Conservation (phyloP, 2,797 vertebrate genomes). For the Sebastes hubbsi region DNA sequence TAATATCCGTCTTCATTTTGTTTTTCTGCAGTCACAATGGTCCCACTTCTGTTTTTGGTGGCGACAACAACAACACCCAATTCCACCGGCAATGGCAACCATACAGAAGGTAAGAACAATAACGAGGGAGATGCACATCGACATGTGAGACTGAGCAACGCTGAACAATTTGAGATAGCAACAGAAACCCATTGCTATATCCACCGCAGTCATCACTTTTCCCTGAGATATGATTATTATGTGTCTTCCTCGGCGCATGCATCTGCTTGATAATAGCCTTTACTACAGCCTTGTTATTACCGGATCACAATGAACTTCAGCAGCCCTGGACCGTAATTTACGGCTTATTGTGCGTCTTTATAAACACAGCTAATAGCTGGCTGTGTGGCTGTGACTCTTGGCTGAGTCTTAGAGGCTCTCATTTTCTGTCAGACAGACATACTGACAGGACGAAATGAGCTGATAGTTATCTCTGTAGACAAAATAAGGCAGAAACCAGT, state of each 20-base stretch:
- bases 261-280: slow-evolving; percentile 58
- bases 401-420: slow-evolving; percentile 30
- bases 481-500: slow-evolving; percentile 59
- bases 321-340: slow-evolving; percentile 60
- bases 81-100: slow-evolving; percentile 53
- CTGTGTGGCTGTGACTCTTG: slow-evolving; percentile 30
- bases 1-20: slow-evolving; percentile 70
- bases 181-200: slow-evolving; percentile 5
- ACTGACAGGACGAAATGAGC: slow-evolving; percentile 22
- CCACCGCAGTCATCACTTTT: slow-evolving; percentile 41
- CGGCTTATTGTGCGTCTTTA: slow-evolving; percentile 49
- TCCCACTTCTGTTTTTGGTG: slow-evolving; percentile 80
- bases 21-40: slow-evolving; percentile 82
- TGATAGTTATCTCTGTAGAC: slow-evolving; percentile 61
- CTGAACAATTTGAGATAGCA: not conserved
- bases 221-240: slow-evolving; percentile 48
- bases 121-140: not conserved
- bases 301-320: slow-evolving; percentile 52
- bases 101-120: slow-evolving; percentile 69
- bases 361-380: slow-evolving; percentile 49
- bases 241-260: slow-evolving; percentile 21
- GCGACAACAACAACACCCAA: slow-evolving; percentile 57
- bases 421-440: slow-evolving; percentile 47
- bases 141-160: slow-evolving; percentile 47
- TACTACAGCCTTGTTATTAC: slow-evolving; percentile 63